phyloP scores from a whole-genome alignment of 2,888 invertebrate species.

The Portevinia maculata region DNA sequence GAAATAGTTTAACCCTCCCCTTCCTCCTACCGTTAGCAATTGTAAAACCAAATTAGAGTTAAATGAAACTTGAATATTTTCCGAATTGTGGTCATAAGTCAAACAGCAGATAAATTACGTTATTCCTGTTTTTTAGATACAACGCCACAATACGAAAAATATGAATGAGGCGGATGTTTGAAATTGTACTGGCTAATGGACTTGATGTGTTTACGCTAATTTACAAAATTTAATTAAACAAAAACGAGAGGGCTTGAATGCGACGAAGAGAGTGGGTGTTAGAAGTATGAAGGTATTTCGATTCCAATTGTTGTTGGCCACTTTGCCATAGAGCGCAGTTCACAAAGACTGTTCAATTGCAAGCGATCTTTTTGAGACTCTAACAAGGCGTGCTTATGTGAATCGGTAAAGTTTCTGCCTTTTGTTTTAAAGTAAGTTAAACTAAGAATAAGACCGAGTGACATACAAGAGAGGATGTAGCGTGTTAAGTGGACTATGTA shows the following conservation, averaged over 20 bases:
- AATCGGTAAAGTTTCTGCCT: no score
- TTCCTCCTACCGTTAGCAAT: not conserved
- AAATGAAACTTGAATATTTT: slow-evolving; percentile 23
- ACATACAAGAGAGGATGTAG: no score
- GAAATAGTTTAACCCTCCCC: slow-evolving; percentile 20
- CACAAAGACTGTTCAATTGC: no score
- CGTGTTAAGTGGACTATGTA: no score
- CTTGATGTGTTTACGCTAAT: slow-evolving; percentile 64
- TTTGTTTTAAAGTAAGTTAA: no score
- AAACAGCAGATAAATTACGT: slow-evolving; percentile 61
- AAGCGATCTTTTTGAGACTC: no score
- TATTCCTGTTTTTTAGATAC: slow-evolving; percentile 36
- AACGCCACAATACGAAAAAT: slow-evolving; percentile 4
- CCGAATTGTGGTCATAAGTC: slow-evolving; percentile 29
- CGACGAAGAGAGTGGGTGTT: not conserved
- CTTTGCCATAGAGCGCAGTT: not conserved
- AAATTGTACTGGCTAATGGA: slow-evolving; percentile 69
- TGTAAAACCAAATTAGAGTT: slow-evolving; percentile 37
- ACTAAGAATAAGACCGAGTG: no score
- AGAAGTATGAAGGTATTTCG: not conserved
- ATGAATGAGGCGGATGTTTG: slow-evolving; percentile 59
- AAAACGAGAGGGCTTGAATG: slow-evolving; percentile 3
- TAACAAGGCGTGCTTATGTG: no score
- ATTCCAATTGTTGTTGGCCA: not conserved
- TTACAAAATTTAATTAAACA: slow-evolving; percentile 49